Base-by-base conservation (phyloP, 2,888 invertebrate species). In the Andrena flavipes region DNA sequence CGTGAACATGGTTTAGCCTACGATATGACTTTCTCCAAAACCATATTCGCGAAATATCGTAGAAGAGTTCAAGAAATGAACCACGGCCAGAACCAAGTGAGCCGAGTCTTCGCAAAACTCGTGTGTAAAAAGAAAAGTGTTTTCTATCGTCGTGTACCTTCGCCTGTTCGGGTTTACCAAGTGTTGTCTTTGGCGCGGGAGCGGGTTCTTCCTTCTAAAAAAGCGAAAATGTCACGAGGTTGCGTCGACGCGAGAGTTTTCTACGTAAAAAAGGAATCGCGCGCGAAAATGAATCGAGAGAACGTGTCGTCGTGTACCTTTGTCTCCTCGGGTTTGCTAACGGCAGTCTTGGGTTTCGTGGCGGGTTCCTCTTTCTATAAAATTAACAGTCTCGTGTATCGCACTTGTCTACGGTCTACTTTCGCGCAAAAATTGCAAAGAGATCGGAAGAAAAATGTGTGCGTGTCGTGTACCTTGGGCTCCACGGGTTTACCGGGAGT, bases 351-450 rank as follows among this genome's bases (percentile, higher is more conserved):
- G 33, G 80, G 51, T 87, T 91, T 91, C 54, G 84, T 23, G 65
- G 80, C 80, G 20, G 85, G 20, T 82, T 90, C 87, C 72, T 82
- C 75, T 71, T 89, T 90, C 91, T 90, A 90, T 65, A 87, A 89
- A 85, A 26, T 60, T 16, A 48, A 77, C 10, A 70, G 60, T 77
- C 42, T 56, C 42, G 33, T 70, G 62, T 75, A 62, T 59, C 33
- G 33, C 30, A 35, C 0, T 49, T 69, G 56, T 64, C 10, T 20
- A 30, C 23, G 29, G 23, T 20, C 13, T n/a, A 16, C 20, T 20
- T 29, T 16, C 2, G 6, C 23, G 26, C 13, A 16, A 71, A 35
- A 51, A 59, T 23, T 3, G 0, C 1, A 33, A 56, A 10, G 16
- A 16, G 10, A 33, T 26, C 10, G n/a, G 4, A 20, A 42, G 13